Evolutionary conservation across 2,888 invertebrate genomes (phyloP), one percentile per base, ranked within the genome.

Genomic region (Eulithis testata): DNA sequence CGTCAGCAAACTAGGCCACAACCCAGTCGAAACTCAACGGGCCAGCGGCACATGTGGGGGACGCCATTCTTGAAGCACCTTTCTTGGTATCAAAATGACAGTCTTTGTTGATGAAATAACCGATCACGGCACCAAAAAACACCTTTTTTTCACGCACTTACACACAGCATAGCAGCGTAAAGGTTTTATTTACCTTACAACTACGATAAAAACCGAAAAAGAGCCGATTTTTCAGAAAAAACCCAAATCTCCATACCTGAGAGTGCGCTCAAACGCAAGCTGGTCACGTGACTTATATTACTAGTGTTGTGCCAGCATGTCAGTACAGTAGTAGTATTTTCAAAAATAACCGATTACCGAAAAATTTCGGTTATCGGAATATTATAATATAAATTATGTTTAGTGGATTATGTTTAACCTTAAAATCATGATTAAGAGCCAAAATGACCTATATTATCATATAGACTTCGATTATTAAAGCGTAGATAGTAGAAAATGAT

Each of bases 31-130:
- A 88, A 90, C 86, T 84, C 83, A 85, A 87, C 85, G 86, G 83
- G 87, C 80, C 82, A 86, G 85, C 93, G 90, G 92, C 94, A 94
- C 95, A 95, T 95, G 95, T 95, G 95, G 95, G 93, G 94, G 95
- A 95, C 95, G 95, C 95, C 95, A 95, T 95, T 95, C 95, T 94
- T 94, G 94, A 94, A 94, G 93, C 94, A 94, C 94, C 94, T 92
- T 94, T 94, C 94, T 94, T 90, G 94, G 93, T 93, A 93, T 92
- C 93, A 92, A 94, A 94, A 91, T 94, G 94, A 94, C 94, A 94
- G 89, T 87, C 91, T 89, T 90, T 90, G 88, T 89, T 88, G 87
- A 83, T 76, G 82, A 89, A 88, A 86, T 89, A 85, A 84, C 79
- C 84, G 82, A 83, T 80, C 85, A 89, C 87, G 77, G 75, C 89